Conservation (phyloP, 1,140 invertebrate genomes). For the Lycorma delicatula region DNA sequence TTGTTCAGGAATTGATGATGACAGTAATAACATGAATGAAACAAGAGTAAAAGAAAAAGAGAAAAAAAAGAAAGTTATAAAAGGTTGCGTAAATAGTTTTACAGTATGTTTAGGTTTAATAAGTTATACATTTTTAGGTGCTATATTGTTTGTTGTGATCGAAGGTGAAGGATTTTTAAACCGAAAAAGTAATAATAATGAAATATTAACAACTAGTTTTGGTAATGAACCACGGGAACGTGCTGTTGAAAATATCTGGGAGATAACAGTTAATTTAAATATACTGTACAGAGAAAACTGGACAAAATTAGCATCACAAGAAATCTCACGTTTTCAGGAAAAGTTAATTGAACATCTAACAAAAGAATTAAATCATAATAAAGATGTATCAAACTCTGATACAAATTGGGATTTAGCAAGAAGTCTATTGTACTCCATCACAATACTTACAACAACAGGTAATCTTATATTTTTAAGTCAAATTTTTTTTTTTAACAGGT, state of each 20-base stretch:
- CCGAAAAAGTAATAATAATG: constrained; percentile 18
- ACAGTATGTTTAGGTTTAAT: constrained; percentile 80
- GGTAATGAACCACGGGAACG: constrained; percentile 56
- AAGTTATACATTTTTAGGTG: constrained; percentile 82
- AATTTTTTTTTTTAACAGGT: too few species aligned
- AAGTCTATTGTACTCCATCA: constrained; percentile 93
- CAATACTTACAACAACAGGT: constrained; percentile 94
- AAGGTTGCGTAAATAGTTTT: constrained; percentile 73
- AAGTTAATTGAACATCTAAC: constrained; percentile 68
- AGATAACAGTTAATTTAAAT: constrained; percentile 87
- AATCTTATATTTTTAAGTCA: too few species aligned
- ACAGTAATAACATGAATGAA: too few species aligned
- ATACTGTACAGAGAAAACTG: constrained; percentile 92
- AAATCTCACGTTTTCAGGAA: constrained; percentile 83
- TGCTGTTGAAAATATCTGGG: constrained; percentile 86
- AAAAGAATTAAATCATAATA: constrained; percentile 49
- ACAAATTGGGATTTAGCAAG: constrained; percentile 77
- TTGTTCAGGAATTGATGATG: too few species aligned
- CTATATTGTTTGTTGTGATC: constrained; percentile 85
- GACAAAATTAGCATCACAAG: constrained; percentile 75
- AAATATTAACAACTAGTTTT: constrained; percentile 34
- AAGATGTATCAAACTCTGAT: constrained; percentile 20
- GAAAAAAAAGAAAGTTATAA: too few species aligned
- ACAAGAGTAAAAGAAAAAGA: too few species aligned
- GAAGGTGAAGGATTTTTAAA: constrained; percentile 55